Evolutionary conservation across 2,113 vertebrate species (phyloP).

Genomic region (Albula goreensis): DNA sequence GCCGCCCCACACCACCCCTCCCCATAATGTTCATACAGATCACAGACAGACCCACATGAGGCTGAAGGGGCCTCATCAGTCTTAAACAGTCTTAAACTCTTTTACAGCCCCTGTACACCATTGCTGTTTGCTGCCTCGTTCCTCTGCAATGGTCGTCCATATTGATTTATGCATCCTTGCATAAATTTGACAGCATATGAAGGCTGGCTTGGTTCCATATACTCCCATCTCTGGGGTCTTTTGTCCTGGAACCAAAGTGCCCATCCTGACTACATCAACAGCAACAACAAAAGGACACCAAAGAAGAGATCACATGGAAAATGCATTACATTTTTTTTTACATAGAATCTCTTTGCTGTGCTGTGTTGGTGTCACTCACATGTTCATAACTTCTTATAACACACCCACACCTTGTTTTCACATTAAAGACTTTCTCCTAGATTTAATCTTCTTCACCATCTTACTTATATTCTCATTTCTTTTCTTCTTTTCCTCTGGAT

Average conservation of each 20-base stretch:
- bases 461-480: background rate
- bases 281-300: background rate
- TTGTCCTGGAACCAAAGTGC: background rate
- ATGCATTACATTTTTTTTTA: background rate
- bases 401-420: background rate
- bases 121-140: background rate
- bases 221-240: background rate
- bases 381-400: background rate
- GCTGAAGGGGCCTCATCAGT: background rate
- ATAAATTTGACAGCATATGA: background rate
- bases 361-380: background rate
- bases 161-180: background rate
- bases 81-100: slow-evolving; percentile 9
- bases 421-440: background rate
- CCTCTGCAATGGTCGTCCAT: background rate
- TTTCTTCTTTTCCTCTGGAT: background rate
- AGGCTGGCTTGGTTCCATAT: background rate
- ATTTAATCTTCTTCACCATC: background rate
- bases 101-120: background rate
- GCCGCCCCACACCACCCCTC: background rate
- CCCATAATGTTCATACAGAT: background rate
- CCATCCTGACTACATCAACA: background rate
- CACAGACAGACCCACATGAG: background rate
- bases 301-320: background rate
- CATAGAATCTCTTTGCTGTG: background rate